These are phyloP conservation scores for Cardiocondyla obscurior DNA, from an alignment of 1,140 invertebrate genomes.

Conservation along the genomic window DNA sequence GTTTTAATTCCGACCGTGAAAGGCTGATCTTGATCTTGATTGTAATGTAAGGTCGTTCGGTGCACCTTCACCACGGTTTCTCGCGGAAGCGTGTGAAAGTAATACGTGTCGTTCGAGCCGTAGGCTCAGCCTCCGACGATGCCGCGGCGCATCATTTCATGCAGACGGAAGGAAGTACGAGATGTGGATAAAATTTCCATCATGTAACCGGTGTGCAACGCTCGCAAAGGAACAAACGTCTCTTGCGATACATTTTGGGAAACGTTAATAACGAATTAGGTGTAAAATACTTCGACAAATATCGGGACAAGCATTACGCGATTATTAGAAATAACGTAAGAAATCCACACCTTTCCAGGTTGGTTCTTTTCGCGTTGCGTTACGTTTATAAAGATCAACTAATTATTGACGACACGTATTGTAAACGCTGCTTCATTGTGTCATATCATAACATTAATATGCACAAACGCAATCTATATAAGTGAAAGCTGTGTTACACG, in stretches of 20 bases:
- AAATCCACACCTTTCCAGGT: background rate
- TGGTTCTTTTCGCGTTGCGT: background rate
- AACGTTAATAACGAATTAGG: background rate
- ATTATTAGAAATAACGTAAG: background rate
- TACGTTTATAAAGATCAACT: background rate
- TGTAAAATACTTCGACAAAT: background rate
- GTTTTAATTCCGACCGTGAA: slow-evolving; percentile 22
- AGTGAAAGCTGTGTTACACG: background rate
- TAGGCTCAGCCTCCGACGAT: background rate
- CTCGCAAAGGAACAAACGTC: background rate
- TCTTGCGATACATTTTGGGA: background rate
- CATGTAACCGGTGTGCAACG: background rate
- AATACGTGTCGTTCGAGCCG: background rate
- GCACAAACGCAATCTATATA: background rate
- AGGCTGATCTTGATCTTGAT: slow-evolving; percentile 40
- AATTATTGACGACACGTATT: background rate
- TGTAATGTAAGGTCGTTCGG: slow-evolving; percentile 39
- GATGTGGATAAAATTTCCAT: background rate
- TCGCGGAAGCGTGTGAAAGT: slow-evolving; percentile 48
- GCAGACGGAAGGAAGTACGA: background rate
- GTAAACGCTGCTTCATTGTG: background rate
- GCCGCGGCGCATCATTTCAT: background rate
- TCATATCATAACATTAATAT: background rate
- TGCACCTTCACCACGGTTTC: slow-evolving; percentile 37
- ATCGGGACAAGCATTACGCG: background rate